Base-by-base conservation (phyloP, 2,113 vertebrate species). In the Hydrochoerus hydrochaeris region DNA sequence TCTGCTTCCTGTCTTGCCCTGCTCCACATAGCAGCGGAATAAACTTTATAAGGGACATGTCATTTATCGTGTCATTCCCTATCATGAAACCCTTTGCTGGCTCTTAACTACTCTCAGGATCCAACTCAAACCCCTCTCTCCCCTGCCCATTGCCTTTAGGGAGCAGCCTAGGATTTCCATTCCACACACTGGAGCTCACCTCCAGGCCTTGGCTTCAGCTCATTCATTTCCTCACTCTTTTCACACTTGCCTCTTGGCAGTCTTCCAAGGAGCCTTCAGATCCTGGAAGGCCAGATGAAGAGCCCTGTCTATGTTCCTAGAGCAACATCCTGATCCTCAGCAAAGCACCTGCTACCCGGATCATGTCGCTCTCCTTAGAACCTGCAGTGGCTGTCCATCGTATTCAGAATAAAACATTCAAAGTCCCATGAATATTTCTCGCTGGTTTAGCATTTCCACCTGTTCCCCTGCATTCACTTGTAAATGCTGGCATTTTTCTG, bases 211-310 rank as follows among this genome's bases (percentile, higher is more conserved):
- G 3, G 78, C 49, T 84, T 7, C 49, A 85, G 32, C 57, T 63
- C 7, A 49, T 63, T 58, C 9, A 44, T 63, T 32, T 62, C 54
- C 82, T 65, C 67, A 62, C 35, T 88, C 81, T 58, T 81, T 81
- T 54, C 46, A 84, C 69, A n/a, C 52, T 90, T 49, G 49, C 32
- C 49, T 93, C 62, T 46, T 82, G 95, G 94, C 44, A 44, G 7
- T 85, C 49, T 90, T 81, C 88, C 63, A 82, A 82, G 90, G 57
- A 49, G 65, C 14, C 41, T 65, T 22, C 1, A 28, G 65, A 35
- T 75, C 83, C 93, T 52, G 54, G 75, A 95, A 71, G 94, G 75
- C 65, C 62, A n/a, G 91, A 54, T 41, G 57, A 81, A 62, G 82
- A 88, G 63, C 44, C 38, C 5, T 38, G 38, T 81, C 65, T 28